A percentile compares a stretch with the other conserved stretches of the same genome.
These are phyloP conservation scores for Fragum whitleyi DNA, from an alignment of 2,888 invertebrate species.

Conservation along the genomic window DNA sequence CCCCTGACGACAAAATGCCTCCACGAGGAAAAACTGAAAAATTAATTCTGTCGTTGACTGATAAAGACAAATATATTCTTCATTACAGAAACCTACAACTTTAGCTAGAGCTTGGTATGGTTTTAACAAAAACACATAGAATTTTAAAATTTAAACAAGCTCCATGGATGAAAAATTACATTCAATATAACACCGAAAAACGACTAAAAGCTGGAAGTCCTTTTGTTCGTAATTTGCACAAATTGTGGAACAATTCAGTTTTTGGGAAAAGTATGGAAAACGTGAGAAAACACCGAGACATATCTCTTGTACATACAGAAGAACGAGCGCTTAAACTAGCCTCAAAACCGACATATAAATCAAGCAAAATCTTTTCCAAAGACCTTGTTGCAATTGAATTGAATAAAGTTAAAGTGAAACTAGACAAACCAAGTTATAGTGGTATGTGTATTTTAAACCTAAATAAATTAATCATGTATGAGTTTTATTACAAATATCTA, in stretches of 20 bases:
- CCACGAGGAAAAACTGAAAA: background rate
- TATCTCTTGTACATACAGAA: conserved; percentile 44
- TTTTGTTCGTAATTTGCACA: conserved; percentile 66
- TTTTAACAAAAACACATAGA: conserved; percentile 72
- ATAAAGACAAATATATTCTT: conserved; percentile 20
- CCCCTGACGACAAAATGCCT: background rate
- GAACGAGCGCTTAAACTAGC: conserved; percentile 29
- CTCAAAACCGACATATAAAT: conserved; percentile 46
- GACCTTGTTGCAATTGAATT: conserved; percentile 46
- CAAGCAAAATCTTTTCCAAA: conserved; percentile 35
- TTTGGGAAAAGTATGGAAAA: conserved; percentile 77
- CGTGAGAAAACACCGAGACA: conserved; percentile 37
- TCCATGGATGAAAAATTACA: conserved; percentile 81
- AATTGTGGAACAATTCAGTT: conserved; percentile 74
- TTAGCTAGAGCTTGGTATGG: conserved; percentile 60
- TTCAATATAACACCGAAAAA: conserved; percentile 71
- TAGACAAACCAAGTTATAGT: conserved; percentile 39
- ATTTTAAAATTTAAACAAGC: conserved; percentile 76
- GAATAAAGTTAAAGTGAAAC: conserved; percentile 27
- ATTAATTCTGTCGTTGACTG: background rate
- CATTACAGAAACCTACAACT: conserved; percentile 38
- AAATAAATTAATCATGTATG: conserved; percentile 83
- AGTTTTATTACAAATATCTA: conserved; percentile 80
- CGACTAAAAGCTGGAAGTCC: conserved; percentile 77
- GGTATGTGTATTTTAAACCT: conserved; percentile 78